Percentiles rank a stretch among this genome's conserved stretches.
phyloP scores from a whole-genome alignment of 2,888 invertebrate species.

The Lasius fuliginosus region DNA sequence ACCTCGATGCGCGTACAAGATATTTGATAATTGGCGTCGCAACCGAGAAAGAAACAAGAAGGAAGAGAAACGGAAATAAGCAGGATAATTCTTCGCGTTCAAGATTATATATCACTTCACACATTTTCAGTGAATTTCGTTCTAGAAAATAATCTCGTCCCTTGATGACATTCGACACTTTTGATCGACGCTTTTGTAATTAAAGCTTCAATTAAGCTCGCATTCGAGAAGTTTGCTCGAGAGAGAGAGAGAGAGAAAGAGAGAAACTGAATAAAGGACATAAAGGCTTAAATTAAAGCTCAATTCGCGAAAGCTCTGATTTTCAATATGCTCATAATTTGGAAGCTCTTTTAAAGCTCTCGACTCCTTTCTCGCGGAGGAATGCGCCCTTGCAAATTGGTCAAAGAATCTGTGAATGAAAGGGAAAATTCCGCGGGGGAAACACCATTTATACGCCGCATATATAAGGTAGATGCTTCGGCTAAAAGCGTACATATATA shows the following conservation, averaged over 20 bases:
- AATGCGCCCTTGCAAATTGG: slow-evolving; percentile 27
- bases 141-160: background rate
- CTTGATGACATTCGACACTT: background rate
- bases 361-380: background rate
- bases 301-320: slow-evolving; percentile 17
- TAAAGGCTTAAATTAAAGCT: background rate
- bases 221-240: slow-evolving; percentile 15
- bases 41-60: background rate
- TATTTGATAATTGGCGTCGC: slow-evolving; percentile 14
- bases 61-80: background rate
- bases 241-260: background rate
- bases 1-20: slow-evolving; percentile 1
- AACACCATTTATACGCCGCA: slow-evolving; percentile 1
- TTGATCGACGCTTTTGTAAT: slow-evolving; percentile 30
- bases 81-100: background rate
- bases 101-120: background rate
- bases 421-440: background rate
- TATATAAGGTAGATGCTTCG: background rate
- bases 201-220: slow-evolving; percentile 25
- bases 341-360: background rate
- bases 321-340: slow-evolving; percentile 13
- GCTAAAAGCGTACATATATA: slow-evolving; percentile 21
- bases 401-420: slow-evolving; percentile 36
- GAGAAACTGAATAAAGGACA: slow-evolving; percentile 6
- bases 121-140: background rate